Conservation (phyloP, 2,113 vertebrate species). For the Perognathus longimembris region DNA sequence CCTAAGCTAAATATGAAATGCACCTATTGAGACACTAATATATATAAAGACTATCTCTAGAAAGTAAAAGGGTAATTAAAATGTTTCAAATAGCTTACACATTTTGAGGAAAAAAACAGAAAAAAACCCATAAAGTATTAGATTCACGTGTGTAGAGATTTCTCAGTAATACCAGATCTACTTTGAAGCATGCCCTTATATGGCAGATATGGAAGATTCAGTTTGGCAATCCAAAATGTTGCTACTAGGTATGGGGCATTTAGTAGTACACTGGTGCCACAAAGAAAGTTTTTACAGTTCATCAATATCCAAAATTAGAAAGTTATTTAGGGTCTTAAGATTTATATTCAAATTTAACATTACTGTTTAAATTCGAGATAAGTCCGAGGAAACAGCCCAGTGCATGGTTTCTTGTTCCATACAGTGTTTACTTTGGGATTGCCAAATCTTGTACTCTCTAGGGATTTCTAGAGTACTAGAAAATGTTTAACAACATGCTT, state of each 20-base stretch:
- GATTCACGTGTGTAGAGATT: neutral
- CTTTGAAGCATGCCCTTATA: neutral
- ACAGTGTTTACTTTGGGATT: neutral
- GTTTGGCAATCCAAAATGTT: conserved; percentile 14
- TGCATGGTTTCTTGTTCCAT: neutral
- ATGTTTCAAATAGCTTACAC: neutral
- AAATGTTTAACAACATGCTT: neutral
- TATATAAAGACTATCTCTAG: neutral
- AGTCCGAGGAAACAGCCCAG: neutral
- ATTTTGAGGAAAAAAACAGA: no score
- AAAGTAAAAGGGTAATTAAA: neutral
- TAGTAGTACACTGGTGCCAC: neutral
- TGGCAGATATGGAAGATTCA: neutral
- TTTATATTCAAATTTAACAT: neutral
- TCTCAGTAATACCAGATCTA: neutral
- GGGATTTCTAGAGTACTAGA: neutral
- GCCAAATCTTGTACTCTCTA: neutral
- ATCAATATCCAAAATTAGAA: conserved; percentile 6
- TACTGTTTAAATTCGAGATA: neutral
- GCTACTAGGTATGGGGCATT: neutral
- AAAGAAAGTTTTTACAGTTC: neutral
- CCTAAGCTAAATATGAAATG: conserved; percentile 19
- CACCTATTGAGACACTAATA: neutral
- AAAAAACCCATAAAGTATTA: neutral
- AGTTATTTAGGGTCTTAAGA: neutral